phyloP scores from a whole-genome alignment of 53 echinoderm and acorn worm genomes.

The Echinarachnius parma region DNA sequence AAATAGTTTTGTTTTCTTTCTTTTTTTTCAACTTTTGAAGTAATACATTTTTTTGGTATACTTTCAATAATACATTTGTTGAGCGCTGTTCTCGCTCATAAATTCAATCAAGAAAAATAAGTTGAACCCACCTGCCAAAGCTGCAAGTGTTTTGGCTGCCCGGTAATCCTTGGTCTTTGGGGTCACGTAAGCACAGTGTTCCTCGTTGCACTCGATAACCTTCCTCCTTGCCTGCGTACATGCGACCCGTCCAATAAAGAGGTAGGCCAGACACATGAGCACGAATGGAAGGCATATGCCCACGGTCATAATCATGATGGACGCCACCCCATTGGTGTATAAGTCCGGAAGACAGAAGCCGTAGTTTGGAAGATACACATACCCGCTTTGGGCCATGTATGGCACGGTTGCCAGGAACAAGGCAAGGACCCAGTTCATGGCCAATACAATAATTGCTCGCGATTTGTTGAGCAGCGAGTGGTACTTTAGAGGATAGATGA shows the following conservation, averaged over 20 bases:
- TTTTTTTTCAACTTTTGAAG: no score
- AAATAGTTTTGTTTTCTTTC: no score
- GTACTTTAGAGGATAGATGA: slow-evolving; percentile 83
- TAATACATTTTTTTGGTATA: no score
- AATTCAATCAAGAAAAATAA: no score
- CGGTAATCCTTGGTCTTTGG: slow-evolving; percentile 87
- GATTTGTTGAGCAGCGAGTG: slow-evolving; percentile 64
- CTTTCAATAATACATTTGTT: no score
- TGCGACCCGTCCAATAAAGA: slow-evolving; percentile 75
- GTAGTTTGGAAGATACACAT: slow-evolving; percentile 50
- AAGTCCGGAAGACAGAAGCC: slow-evolving; percentile 72
- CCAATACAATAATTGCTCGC: slow-evolving; percentile 35
- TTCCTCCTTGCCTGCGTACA: slow-evolving; percentile 82
- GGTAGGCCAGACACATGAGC: slow-evolving; percentile 76
- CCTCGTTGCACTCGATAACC: slow-evolving; percentile 80
- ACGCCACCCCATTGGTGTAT: slow-evolving; percentile 37
- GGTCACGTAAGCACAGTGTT: slow-evolving; percentile 88
- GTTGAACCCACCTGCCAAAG: slow-evolving; percentile 88
- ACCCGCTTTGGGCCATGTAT: slow-evolving; percentile 50
- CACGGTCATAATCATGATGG: slow-evolving; percentile 51
- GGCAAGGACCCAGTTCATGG: slow-evolving; percentile 60
- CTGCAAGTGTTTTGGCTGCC: slow-evolving; percentile 82
- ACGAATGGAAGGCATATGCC: slow-evolving; percentile 74
- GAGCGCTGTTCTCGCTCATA: no score
- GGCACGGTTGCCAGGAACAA: slow-evolving; percentile 55